Evolutionary conservation across 1,140 invertebrate species (phyloP), one percentile per base, ranked within the genome.

Genomic region (Caenorhabditis briggsae): DNA sequence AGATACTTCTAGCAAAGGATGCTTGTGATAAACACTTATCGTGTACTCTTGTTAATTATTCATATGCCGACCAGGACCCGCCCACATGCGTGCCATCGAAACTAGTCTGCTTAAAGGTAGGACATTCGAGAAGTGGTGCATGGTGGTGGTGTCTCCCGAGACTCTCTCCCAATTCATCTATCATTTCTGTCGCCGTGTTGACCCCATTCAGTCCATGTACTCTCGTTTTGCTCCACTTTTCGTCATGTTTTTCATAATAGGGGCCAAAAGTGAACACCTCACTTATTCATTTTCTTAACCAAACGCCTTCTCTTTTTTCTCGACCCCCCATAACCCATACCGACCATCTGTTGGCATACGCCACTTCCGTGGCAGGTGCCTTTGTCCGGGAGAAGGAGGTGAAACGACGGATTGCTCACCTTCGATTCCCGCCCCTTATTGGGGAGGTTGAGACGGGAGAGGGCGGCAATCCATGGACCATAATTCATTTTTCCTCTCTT

Each of bases 311-410:
- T 50, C 70, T 50, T 78, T 78, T 78, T 78, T 33, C 41, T n/a
- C 33, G 33, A 20, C 43, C 14, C 33, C 33, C 33, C 33, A 33
- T 33, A 33, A 70, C 70, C 70, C 43, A 78, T 78, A 78, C 70
- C 70, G 70, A 78, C 70, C 70, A 78, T 78, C 70, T 78, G 70
- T 78, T 78, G 70, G 70, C 70, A 78, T 78, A 78, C 70, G 70
- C 70, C 70, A 78, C 70, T 78, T 78, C 70, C 70, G 70, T 50
- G 70, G 70, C 70, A 78, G 70, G 70, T 78, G 70, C 70, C 70
- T 78, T 78, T 78, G 70, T 78, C 70, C 70, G 46, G 70, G 70
- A 78, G 46, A 53, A 50, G 46, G 41, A 41, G 46, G 70, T 14
- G 70, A 78, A 78, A 50, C 64, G 41, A 33, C 18, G 70, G 25